Conservation (phyloP, 2,797 vertebrate species). For the Dendrocincla fuliginosa region DNA sequence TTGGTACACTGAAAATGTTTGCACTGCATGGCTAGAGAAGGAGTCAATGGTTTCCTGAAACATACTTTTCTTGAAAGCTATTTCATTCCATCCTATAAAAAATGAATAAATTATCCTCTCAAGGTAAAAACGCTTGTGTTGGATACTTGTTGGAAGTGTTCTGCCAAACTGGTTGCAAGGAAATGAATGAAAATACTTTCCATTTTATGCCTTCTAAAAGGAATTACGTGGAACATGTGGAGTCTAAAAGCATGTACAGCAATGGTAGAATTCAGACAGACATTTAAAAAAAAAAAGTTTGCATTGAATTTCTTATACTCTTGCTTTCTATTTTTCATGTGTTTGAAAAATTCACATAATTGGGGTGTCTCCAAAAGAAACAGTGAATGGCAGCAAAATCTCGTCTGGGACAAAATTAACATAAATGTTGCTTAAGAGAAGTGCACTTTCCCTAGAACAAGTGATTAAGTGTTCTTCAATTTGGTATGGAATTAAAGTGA, state of each 20-base stretch:
- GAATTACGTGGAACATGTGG: not conserved
- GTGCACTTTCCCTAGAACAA: not conserved
- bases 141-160: not conserved
- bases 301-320: not conserved
- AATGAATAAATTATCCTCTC: not conserved
- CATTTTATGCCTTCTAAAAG: not conserved
- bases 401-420: not conserved
- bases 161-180: not conserved
- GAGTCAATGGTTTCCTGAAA: not conserved
- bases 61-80: not conserved
- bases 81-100: not conserved
- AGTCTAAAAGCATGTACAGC: not conserved
- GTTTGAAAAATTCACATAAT: not conserved
- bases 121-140: not conserved
- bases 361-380: not conserved
- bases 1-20: not conserved
- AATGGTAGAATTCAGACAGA: not conserved
- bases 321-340: not conserved
- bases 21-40: rapidly evolving
- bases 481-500: not conserved
- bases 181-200: not conserved
- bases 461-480: not conserved
- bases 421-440: not conserved
- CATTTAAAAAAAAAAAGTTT: not conserved
- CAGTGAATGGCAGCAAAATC: not conserved